Percentiles rank a stretch among this genome's conserved stretches.
Evolutionary conservation across 2,888 invertebrate genomes (phyloP).

Genomic region (Heliothis peltigera): DNA sequence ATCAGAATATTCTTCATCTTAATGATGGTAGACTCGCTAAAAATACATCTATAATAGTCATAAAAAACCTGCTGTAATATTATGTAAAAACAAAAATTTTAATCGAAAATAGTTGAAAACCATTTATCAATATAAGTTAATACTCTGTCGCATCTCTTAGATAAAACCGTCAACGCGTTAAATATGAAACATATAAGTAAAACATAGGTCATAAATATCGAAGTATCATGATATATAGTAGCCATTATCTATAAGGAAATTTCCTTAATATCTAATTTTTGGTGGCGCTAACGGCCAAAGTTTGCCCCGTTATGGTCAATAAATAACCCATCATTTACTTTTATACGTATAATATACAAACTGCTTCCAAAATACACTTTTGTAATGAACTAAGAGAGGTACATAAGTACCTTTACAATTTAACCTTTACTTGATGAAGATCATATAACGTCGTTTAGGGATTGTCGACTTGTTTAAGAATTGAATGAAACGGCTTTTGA

Average conservation of each 20-base stretch:
- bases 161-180: conserved; percentile 34
- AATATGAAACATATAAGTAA: conserved; percentile 45
- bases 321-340: conserved; percentile 72
- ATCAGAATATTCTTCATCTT: no score
- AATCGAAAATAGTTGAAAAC: neutral
- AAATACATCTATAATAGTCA: no score
- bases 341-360: conserved; percentile 59
- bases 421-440: conserved; percentile 9
- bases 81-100: no score
- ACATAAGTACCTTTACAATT: conserved; percentile 1
- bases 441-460: neutral
- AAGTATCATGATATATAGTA: conserved; percentile 50
- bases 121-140: conserved; percentile 10
- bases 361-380: conserved; percentile 42
- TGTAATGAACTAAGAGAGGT: conserved; percentile 44
- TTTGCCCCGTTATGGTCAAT: conserved; percentile 72
- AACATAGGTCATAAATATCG: conserved; percentile 56
- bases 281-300: conserved; percentile 72
- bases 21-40: no score
- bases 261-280: conserved; percentile 75
- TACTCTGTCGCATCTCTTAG: neutral
- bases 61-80: no score
- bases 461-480: neutral
- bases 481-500: neutral
- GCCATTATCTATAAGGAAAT: conserved; percentile 64